These are phyloP conservation scores for Actinernus sp. DNA, from an alignment of 92 coral and sea anemone species.

Conservation along the genomic window DNA sequence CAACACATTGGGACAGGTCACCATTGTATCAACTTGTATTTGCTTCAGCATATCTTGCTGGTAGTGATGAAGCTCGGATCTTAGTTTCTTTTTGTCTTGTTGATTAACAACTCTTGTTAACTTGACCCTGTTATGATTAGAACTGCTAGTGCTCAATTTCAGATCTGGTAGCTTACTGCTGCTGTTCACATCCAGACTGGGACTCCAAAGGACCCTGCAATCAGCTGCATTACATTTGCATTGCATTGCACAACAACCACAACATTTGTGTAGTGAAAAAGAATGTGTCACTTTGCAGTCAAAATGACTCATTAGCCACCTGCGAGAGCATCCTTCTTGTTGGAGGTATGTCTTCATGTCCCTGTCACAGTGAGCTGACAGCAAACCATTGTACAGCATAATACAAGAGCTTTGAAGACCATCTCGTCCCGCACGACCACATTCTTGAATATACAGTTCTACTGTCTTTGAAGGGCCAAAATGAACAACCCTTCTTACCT, in stretches of 20 bases:
- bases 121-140: no score
- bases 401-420: conserved; percentile 5
- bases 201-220: background rate
- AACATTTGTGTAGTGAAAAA: conserved; percentile 13
- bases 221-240: background rate
- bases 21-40: no score
- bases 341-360: background rate
- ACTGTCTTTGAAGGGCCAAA: conserved; percentile 44
- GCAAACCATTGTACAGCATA: conserved; percentile 1
- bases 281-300: no score
- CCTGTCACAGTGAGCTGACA: background rate
- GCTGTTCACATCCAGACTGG: no score
- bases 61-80: no score
- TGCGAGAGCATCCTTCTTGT: conserved; percentile 10
- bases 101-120: no score
- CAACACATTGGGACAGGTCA: no score
- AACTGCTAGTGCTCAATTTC: no score
- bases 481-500: conserved; percentile 34
- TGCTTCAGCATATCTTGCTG: no score
- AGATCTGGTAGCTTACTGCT: no score
- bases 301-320: conserved; percentile 12
- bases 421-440: conserved; percentile 45
- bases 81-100: no score
- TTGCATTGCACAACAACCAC: background rate
- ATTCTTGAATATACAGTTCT: conserved; percentile 44